Conservation (phyloP, 2,888 invertebrate species). For the Athripsodes cinereus region DNA sequence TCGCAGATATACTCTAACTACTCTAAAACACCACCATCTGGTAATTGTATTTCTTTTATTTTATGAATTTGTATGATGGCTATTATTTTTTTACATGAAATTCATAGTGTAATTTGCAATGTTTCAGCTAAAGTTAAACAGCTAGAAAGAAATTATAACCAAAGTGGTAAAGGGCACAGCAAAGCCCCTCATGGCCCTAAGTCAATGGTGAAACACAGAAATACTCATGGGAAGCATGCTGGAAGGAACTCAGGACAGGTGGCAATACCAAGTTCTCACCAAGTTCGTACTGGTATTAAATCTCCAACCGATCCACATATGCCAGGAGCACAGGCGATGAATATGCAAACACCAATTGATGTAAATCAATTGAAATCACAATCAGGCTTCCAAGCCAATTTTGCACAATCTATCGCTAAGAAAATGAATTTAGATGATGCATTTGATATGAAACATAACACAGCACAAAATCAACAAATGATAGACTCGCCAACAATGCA, state of each 20-base stretch:
- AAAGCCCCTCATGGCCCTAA: conserved; percentile 35
- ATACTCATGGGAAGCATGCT: conserved; percentile 21
- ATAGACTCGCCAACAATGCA: conserved; percentile 43
- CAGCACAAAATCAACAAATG: conserved; percentile 35
- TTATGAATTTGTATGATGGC: conserved; percentile 16
- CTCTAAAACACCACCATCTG: conserved; percentile 38
- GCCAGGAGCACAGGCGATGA: conserved; percentile 30
- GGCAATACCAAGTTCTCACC: conserved; percentile 23
- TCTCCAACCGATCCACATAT: conserved; percentile 24
- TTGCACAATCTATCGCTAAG: conserved; percentile 40
- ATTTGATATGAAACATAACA: conserved; percentile 36
- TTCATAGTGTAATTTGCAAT: conserved; percentile 12
- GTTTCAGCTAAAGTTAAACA: conserved; percentile 44
- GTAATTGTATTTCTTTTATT: background rate
- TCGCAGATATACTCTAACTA: conserved; percentile 48
- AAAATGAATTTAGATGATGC: conserved; percentile 38
- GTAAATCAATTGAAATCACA: conserved; percentile 34
- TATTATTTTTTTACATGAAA: conserved; percentile 1
- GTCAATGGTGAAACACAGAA: conserved; percentile 24
- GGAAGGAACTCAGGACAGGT: conserved; percentile 24
- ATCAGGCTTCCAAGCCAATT: conserved; percentile 42
- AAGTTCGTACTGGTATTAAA: conserved; percentile 23
- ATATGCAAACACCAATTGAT: conserved; percentile 34
- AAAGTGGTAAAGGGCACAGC: conserved; percentile 47
- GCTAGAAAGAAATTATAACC: conserved; percentile 49